Conservation (phyloP, 2,888 invertebrate species). For the Pristionchus maxplancki region DNA sequence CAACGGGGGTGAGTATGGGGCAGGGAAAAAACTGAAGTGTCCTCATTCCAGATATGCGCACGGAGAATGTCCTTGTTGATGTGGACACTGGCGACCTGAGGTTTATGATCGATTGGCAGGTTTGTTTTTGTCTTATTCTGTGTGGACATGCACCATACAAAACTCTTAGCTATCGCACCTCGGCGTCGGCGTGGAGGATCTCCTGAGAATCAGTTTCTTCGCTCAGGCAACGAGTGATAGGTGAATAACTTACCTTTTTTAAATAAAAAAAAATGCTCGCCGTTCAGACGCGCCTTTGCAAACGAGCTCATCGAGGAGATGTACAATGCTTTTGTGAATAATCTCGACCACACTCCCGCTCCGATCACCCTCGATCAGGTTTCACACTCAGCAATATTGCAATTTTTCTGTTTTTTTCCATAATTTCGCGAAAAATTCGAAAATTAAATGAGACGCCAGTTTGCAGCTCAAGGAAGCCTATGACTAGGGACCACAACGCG, state of each 20-base stretch:
- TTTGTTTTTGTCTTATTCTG: neutral
- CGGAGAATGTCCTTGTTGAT: neutral
- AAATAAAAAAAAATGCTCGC: neutral
- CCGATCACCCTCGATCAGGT: conserved; percentile 1
- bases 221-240: neutral
- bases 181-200: neutral
- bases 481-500: too few relatives aligned
- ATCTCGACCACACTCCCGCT: neutral
- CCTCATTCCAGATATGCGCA: neutral
- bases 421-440: too few relatives aligned
- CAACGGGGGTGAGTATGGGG: neutral
- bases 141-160: neutral
- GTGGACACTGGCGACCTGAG: neutral
- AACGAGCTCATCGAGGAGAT: neutral
- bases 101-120: conserved; percentile 14
- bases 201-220: neutral
- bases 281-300: neutral
- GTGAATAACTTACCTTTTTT: too few relatives aligned
- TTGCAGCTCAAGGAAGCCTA: neutral
- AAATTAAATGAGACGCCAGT: too few relatives aligned
- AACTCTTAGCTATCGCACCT: neutral
- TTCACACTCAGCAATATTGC: neutral
- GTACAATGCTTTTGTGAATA: neutral
- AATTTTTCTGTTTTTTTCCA: too few relatives aligned
- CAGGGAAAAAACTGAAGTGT: neutral